Evolutionary conservation across 64 coral and sea anemone species (phyloP).

Genomic region (Catalaphyllia jardinei): DNA sequence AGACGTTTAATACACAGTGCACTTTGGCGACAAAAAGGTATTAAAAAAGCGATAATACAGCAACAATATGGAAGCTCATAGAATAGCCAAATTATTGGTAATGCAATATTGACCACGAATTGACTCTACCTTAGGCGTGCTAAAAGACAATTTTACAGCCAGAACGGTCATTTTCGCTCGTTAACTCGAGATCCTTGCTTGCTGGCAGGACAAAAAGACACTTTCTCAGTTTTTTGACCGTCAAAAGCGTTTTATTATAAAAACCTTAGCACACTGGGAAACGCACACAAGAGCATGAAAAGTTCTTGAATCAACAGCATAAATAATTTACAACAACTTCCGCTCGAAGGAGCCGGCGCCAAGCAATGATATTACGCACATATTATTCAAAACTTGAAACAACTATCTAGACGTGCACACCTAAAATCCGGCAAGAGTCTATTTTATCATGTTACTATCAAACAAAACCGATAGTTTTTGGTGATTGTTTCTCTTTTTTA

Average conservation of each 20-base stretch:
- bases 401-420: no score
- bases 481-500: neutral
- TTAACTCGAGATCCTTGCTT: no score
- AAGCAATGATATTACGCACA: neutral
- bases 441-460: neutral
- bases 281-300: neutral
- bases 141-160: no score
- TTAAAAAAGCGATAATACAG: neutral
- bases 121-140: no score
- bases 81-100: neutral
- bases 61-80: neutral
- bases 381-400: neutral
- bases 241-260: neutral
- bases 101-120: no score
- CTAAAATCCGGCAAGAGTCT: neutral
- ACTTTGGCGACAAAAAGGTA: neutral
- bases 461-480: neutral
- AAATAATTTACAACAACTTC: constrained; percentile 30
- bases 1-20: neutral
- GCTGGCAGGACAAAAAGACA: no score
- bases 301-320: constrained; percentile 25
- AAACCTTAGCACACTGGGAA: neutral
- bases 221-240: neutral
- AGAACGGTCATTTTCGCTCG: no score
- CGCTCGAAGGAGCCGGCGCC: neutral